phyloP scores from a whole-genome alignment of 2,888 invertebrate genomes.

The Oligia latruncula region DNA sequence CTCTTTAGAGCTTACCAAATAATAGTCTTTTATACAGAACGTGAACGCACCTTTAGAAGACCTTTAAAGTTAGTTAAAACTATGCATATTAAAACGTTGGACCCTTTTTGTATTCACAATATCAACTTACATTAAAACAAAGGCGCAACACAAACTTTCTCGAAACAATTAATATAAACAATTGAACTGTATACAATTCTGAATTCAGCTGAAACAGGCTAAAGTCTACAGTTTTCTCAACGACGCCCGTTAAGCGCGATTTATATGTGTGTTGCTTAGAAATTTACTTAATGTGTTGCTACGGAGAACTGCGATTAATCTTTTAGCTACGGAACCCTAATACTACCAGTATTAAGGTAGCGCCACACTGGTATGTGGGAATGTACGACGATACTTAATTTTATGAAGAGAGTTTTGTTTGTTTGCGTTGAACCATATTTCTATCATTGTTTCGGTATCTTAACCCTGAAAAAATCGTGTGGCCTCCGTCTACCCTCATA shows the following conservation, averaged over 20 bases:
- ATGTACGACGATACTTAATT: constrained; percentile 54
- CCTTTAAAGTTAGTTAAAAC: not conserved
- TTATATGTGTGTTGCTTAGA: constrained; percentile 86
- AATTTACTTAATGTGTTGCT: constrained; percentile 85
- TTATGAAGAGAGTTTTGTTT: constrained; percentile 53
- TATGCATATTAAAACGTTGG: not conserved
- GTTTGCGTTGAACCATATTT: constrained; percentile 25
- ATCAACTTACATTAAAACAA: constrained; percentile 26
- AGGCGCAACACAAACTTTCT: constrained; percentile 30
- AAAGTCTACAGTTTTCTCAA: constrained; percentile 67
- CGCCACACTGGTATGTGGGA: constrained; percentile 50
- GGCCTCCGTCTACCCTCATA: not conserved
- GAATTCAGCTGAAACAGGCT: constrained; percentile 44
- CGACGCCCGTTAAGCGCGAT: constrained; percentile 83
- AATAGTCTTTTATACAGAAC: not conserved
- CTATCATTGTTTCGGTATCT: constrained; percentile 17
- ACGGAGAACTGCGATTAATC: constrained; percentile 84
- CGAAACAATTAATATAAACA: constrained; percentile 56
- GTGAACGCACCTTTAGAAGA: not conserved
- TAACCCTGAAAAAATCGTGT: not conserved
- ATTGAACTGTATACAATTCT: constrained; percentile 54
- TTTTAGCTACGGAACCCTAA: constrained; percentile 63
- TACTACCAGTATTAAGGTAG: constrained; percentile 49
- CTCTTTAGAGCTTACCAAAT: not conserved
- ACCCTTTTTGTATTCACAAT: constrained; percentile 16